Conservation (phyloP, 2,113 vertebrate genomes). For the Columbina picui region DNA sequence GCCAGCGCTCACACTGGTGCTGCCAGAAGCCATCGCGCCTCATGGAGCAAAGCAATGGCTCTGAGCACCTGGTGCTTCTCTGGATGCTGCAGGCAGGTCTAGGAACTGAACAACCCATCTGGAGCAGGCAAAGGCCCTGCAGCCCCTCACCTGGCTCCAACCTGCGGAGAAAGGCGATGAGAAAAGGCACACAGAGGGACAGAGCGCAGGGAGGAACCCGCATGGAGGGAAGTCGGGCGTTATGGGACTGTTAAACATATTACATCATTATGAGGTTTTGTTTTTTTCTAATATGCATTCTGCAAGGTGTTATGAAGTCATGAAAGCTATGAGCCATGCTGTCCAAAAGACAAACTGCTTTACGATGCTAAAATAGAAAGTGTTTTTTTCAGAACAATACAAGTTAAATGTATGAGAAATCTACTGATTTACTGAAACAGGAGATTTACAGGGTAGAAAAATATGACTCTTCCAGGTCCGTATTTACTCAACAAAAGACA, state of each 20-base stretch:
- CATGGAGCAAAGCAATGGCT: not conserved
- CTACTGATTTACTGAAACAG: not conserved
- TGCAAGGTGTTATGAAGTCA: not conserved
- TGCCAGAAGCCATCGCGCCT: not conserved
- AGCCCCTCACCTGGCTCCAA: not conserved
- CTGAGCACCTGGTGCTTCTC: not conserved
- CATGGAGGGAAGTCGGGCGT: not conserved
- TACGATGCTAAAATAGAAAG: not conserved
- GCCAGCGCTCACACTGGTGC: not conserved
- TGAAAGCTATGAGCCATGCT: not conserved
- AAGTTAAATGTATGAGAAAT: not conserved
- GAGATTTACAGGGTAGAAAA: not conserved
- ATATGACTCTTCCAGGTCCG: not conserved
- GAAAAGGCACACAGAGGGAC: not conserved
- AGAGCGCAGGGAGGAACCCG: not conserved
- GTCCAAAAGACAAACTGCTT: not conserved
- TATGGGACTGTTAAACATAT: not conserved
- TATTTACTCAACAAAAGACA: not conserved
- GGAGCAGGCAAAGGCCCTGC: not conserved
- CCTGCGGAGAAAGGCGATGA: not conserved
- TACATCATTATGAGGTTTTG: not conserved
- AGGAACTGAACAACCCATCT: not conserved
- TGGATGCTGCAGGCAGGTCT: not conserved
- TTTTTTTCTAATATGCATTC: not conserved
- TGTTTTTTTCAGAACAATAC: not conserved